Percentiles rank a stretch among this genome's conserved stretches.
Evolutionary conservation across 2,113 vertebrate species (phyloP).

Genomic region (Pelmatolapia mariae): DNA sequence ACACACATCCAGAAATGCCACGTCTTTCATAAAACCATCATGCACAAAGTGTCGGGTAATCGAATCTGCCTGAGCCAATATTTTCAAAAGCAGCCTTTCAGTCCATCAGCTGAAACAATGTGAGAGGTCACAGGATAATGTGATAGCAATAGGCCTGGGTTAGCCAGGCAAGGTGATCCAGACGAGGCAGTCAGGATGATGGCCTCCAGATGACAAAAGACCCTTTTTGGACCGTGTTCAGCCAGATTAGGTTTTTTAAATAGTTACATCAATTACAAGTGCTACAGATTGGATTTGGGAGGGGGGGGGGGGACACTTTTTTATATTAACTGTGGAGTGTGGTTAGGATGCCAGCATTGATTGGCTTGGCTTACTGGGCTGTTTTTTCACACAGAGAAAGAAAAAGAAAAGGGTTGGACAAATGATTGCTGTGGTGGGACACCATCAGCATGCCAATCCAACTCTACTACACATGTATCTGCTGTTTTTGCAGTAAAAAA

Average conservation of each 20-base stretch:
- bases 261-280: background rate
- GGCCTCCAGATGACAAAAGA: background rate
- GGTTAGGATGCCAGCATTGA: background rate
- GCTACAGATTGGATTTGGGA: background rate
- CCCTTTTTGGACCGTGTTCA: background rate
- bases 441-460: background rate
- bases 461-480: background rate
- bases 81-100: constrained; percentile 46
- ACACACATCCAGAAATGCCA: background rate
- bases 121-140: constrained; percentile 38
- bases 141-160: constrained; percentile 7
- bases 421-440: background rate
- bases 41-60: constrained; percentile 43
- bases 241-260: background rate
- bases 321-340: background rate
- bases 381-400: background rate
- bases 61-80: constrained; percentile 24
- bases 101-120: constrained; percentile 38
- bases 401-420: background rate
- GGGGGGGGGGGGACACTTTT: background rate
- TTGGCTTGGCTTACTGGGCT: background rate
- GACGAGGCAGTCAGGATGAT: background rate
- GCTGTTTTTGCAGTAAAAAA: background rate
- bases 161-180: constrained; percentile 2
- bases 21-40: constrained; percentile 8